Conservation (phyloP, 2,797 vertebrate species). For the Gymnopithys bicolor region DNA sequence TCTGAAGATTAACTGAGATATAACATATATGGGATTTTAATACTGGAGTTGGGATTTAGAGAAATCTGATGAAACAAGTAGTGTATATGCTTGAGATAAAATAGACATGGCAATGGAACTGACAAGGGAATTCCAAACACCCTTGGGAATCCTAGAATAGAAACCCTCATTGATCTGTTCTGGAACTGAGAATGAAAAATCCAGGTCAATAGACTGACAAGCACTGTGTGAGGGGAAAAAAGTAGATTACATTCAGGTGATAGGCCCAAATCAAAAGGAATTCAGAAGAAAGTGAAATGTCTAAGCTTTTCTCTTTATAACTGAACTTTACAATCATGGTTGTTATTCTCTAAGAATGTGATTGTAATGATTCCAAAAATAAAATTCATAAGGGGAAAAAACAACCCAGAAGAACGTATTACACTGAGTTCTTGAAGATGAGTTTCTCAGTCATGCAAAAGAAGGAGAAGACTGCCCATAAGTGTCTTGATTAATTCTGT, state of each 20-base stretch:
- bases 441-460: background rate
- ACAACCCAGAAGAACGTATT: background rate
- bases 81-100: background rate
- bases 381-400: background rate
- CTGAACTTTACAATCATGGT: background rate
- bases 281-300: background rate
- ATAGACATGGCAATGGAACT: background rate
- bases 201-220: background rate
- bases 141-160: background rate
- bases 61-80: background rate
- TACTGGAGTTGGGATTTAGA: background rate
- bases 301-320: background rate
- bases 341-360: background rate
- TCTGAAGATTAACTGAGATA: background rate
- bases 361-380: background rate
- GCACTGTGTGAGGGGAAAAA: background rate
- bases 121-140: background rate
- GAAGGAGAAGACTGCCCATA: background rate
- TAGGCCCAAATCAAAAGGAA: conserved; percentile 4
- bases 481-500: background rate
- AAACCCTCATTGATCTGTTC: conserved; percentile 20
- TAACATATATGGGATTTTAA: background rate
- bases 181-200: background rate
- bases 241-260: background rate
- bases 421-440: background rate